Conservation (phyloP, 2,113 vertebrate species). For the Serilophus lunatus region DNA sequence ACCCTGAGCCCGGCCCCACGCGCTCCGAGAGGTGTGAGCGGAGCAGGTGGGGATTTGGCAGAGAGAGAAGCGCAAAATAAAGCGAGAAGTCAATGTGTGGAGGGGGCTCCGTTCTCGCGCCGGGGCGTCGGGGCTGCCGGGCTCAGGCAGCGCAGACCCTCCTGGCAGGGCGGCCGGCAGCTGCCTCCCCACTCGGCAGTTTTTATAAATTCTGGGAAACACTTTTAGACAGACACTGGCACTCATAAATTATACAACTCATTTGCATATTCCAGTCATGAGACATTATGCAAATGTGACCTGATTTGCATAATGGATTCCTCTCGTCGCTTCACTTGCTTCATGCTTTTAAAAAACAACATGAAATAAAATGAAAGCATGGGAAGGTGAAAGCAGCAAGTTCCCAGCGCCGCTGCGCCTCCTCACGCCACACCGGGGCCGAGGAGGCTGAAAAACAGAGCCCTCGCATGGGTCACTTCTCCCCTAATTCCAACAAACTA, state of each 20-base stretch:
- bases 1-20: not conserved
- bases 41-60: constrained; percentile 1
- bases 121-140: not conserved
- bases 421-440: not conserved
- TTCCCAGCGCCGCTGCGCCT: constrained; percentile 18
- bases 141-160: constrained; percentile 17
- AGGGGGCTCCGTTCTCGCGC: not conserved
- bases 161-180: constrained; percentile 53
- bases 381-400: constrained; percentile 65
- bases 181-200: constrained; percentile 68
- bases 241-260: constrained; percentile 94
- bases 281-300: constrained; percentile 95
- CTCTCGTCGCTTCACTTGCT: constrained; percentile 89
- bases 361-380: constrained; percentile 77
- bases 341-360: constrained; percentile 81
- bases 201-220: constrained; percentile 91
- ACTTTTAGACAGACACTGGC: constrained; percentile 87
- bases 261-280: constrained; percentile 96
- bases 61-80: not conserved
- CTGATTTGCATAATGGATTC: constrained; percentile 96
- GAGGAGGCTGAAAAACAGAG: constrained; percentile 11
- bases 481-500: constrained; percentile 2
- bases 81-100: not conserved
- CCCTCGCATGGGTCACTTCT: not conserved
- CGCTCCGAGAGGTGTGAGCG: constrained; percentile 8